These are phyloP conservation scores for Drosophila varians DNA, from an alignment of 1,140 invertebrate species.

Conservation along the genomic window DNA sequence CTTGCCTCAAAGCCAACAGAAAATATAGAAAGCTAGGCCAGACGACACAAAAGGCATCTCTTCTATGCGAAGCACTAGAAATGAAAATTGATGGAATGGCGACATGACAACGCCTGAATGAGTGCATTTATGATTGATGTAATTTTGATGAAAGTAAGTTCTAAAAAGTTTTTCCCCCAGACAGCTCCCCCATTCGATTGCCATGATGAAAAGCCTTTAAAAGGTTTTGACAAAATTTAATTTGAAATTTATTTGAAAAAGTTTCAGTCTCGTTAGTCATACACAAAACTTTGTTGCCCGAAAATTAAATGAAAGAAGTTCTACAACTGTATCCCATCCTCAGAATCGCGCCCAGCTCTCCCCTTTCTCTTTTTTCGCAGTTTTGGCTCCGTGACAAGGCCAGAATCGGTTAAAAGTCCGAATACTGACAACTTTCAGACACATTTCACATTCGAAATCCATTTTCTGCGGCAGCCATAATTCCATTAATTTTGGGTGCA, in stretches of 20 bases:
- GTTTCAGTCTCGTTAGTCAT: conserved; percentile 63
- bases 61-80: conserved; percentile 56
- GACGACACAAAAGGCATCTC: conserved; percentile 17
- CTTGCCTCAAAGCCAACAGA: background rate
- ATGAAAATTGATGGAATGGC: conserved; percentile 65
- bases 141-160: conserved; percentile 76
- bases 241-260: conserved; percentile 69
- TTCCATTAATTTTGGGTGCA: conserved; percentile 61
- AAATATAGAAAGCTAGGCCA: background rate
- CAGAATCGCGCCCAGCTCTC: background rate
- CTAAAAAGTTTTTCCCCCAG: conserved; percentile 20
- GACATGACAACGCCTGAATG: conserved; percentile 53
- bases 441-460: conserved; percentile 65
- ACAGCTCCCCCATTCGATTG: background rate
- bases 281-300: conserved; percentile 65
- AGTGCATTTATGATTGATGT: conserved; percentile 80
- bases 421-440: conserved; percentile 58
- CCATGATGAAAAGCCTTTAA: conserved; percentile 47
- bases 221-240: conserved; percentile 67
- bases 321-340: conserved; percentile 52
- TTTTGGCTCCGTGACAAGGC: conserved; percentile 33
- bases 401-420: conserved; percentile 54
- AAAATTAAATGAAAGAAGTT: conserved; percentile 79
- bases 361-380: conserved; percentile 9
- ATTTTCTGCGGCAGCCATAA: conserved; percentile 56